Conservation (phyloP, 2,113 vertebrate genomes). For the Taxidea taxus region DNA sequence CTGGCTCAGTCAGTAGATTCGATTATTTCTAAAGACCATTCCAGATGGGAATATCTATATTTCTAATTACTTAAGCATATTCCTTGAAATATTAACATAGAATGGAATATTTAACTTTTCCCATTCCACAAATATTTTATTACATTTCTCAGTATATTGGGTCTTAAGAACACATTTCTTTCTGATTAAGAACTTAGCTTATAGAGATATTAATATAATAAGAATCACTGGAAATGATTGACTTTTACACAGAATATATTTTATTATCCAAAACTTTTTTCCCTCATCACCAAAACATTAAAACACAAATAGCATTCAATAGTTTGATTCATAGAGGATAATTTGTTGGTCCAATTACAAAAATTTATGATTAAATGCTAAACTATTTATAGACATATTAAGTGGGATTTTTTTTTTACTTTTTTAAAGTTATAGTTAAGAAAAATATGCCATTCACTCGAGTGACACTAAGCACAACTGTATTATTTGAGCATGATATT, state of each 20-base stretch:
- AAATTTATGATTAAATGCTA: conserved; percentile 12
- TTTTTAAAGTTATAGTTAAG: conserved; percentile 11
- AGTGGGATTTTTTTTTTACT: neutral
- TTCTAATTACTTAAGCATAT: neutral
- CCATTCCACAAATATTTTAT: neutral
- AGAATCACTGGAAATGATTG: neutral
- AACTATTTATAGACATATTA: neutral
- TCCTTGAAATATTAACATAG: neutral
- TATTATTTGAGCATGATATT: neutral
- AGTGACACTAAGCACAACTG: neutral
- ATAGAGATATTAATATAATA: neutral
- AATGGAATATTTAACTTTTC: neutral
- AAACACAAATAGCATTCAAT: conserved; percentile 2
- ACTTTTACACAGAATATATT: neutral
- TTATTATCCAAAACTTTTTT: neutral
- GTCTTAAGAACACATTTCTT: neutral
- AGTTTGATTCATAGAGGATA: neutral
- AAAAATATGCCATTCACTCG: conserved; percentile 34
- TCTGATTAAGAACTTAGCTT: neutral
- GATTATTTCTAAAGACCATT: neutral
- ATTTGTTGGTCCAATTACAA: neutral
- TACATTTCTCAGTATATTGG: neutral
- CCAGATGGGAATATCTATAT: neutral
- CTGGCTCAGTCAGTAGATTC: neutral
- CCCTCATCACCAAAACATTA: neutral